Evolutionary conservation across 2,113 vertebrate species (phyloP).

Genomic region (Ariopsis seemanni): DNA sequence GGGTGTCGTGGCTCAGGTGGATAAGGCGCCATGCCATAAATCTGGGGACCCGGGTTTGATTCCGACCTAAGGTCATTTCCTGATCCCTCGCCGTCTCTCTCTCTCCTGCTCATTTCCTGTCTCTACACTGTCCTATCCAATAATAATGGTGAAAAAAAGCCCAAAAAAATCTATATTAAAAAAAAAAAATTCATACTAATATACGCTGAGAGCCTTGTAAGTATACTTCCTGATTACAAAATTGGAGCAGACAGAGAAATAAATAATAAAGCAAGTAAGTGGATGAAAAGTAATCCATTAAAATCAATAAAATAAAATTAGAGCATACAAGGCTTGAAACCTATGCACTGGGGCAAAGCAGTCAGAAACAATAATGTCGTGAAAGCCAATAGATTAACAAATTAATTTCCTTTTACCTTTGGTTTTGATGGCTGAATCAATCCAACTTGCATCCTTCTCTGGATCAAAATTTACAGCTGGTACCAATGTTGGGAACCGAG

Average conservation of each 20-base stretch:
- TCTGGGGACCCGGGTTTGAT: too few species aligned
- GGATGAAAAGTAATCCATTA: not conserved
- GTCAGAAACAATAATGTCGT: not conserved
- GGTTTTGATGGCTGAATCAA: slow-evolving; percentile 91
- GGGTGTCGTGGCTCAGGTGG: too few species aligned
- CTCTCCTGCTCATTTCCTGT: too few species aligned
- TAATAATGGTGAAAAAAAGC: too few species aligned
- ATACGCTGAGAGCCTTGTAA: not conserved
- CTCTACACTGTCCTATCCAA: too few species aligned
- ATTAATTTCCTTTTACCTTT: slow-evolving; percentile 76
- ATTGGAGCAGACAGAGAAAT: not conserved
- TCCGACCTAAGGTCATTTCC: too few species aligned
- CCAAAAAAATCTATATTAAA: too few species aligned
- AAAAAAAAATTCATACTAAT: not conserved
- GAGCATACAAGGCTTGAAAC: not conserved
- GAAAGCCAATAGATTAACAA: not conserved
- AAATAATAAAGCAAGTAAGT: not conserved
- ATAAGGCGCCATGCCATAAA: too few species aligned
- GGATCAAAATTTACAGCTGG: slow-evolving; percentile 80
- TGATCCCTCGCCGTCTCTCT: too few species aligned
- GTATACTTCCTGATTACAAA: not conserved
- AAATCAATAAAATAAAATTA: not conserved
- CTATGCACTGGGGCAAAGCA: not conserved
- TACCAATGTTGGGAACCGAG: slow-evolving; percentile 69
- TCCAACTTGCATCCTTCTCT: slow-evolving; percentile 82